These are phyloP conservation scores for Erannis defoliaria DNA, from an alignment of 2,888 invertebrate genomes.

Conservation along the genomic window DNA sequence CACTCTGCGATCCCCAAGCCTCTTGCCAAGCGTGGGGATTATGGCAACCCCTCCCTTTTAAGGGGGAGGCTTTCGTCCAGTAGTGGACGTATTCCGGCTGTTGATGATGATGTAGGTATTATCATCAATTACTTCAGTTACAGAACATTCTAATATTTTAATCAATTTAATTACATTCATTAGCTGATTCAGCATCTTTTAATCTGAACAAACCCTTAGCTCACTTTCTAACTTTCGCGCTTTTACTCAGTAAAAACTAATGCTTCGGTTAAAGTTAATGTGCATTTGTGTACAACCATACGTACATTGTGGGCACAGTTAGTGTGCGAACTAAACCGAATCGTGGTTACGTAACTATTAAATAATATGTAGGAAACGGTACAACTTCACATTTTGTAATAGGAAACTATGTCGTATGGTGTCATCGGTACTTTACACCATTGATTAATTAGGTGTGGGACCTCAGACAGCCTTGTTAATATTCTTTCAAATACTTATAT, in stretches of 20 bases:
- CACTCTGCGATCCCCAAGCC: too few relatives aligned
- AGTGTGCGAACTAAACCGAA: slow-evolving; percentile 29
- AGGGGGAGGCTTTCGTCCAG: too few relatives aligned
- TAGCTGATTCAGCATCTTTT: neutral
- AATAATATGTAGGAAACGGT: slow-evolving; percentile 25
- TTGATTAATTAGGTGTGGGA: neutral
- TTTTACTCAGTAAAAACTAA: slow-evolving; percentile 10
- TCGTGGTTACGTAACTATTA: slow-evolving; percentile 26
- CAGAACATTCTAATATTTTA: too few relatives aligned
- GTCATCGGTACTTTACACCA: slow-evolving; percentile 5
- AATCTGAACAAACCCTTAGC: neutral
- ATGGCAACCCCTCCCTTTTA: too few relatives aligned
- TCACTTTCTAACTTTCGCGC: slow-evolving; percentile 28
- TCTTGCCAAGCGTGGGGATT: too few relatives aligned
- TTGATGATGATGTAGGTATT: too few relatives aligned
- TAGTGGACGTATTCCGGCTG: too few relatives aligned
- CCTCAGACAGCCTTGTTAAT: neutral
- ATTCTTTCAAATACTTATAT: neutral
- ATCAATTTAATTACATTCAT: too few relatives aligned
- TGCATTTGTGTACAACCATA: slow-evolving; percentile 24
- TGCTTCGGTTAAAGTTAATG: slow-evolving; percentile 17
- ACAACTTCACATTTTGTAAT: slow-evolving; percentile 17
- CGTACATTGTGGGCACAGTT: slow-evolving; percentile 14
- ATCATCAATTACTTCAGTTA: too few relatives aligned
- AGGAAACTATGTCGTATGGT: slow-evolving; percentile 18